Conservation (phyloP, 2,888 invertebrate genomes). For the Drosophila borealis region DNA sequence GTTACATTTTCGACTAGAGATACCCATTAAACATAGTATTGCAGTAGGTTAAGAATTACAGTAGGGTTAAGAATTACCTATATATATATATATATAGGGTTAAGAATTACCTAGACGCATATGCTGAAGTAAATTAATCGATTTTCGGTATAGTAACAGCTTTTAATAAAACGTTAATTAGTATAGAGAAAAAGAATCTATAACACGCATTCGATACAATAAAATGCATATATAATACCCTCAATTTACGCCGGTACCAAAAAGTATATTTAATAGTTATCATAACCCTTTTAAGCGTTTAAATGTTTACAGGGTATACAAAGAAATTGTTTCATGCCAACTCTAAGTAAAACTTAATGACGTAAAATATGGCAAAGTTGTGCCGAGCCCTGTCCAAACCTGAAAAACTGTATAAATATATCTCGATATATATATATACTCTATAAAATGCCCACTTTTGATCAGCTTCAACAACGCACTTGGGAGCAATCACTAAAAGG, state of each 20-base stretch:
- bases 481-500: constrained; percentile 68
- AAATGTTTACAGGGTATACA: constrained; percentile 13
- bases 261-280: neutral
- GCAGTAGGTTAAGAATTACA: too few relatives aligned
- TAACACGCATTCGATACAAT: too few relatives aligned
- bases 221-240: too few relatives aligned
- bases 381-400: constrained; percentile 15
- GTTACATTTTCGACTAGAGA: neutral
- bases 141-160: too few relatives aligned
- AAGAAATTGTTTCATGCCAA: constrained; percentile 46
- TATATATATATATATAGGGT: too few relatives aligned
- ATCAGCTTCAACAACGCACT: constrained; percentile 76
- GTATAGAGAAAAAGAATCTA: too few relatives aligned
- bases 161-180: too few relatives aligned
- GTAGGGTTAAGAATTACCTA: too few relatives aligned
- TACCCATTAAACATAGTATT: neutral
- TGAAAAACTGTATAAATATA: neutral
- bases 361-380: constrained; percentile 72
- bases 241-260: too few relatives aligned
- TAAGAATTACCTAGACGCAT: too few relatives aligned
- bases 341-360: constrained; percentile 69
- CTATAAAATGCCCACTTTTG: constrained; percentile 70
- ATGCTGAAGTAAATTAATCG: too few relatives aligned
- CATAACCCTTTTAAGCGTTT: neutral
- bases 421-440: constrained; percentile 10